Evolutionary conservation across 2,888 invertebrate species (phyloP).

Genomic region (Drosophila anomelani): DNA sequence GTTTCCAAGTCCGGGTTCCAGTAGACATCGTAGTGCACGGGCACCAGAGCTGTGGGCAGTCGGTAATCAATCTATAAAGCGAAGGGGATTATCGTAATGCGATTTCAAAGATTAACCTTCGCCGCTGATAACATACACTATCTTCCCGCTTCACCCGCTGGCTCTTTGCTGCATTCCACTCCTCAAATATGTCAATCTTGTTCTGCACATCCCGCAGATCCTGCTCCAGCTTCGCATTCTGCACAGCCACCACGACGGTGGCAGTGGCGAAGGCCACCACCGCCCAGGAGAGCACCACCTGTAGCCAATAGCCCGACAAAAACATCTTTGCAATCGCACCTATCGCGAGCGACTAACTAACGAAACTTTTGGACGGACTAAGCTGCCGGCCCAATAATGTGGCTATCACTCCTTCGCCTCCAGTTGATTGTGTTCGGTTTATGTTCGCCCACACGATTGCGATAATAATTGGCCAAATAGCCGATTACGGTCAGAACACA

Average conservation of each 20-base stretch:
- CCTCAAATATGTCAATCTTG: conserved; percentile 57
- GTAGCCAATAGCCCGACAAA: conserved; percentile 33
- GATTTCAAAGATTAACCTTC: not conserved
- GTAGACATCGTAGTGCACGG: conserved; percentile 88
- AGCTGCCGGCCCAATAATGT: conserved; percentile 36
- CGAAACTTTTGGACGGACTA: conserved; percentile 3
- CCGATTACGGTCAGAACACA: conserved; percentile 14
- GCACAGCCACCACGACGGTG: conserved; percentile 62
- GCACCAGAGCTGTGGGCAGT: conserved; percentile 87
- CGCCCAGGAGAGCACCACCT: conserved; percentile 58
- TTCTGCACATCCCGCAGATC: conserved; percentile 53
- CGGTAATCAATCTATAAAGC: conserved; percentile 78
- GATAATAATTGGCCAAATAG: conserved; percentile 38
- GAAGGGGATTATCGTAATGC: not conserved
- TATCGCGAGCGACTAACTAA: conserved; percentile 51
- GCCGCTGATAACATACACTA: conserved; percentile 31
- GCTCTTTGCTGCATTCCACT: not conserved
- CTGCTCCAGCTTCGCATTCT: conserved; percentile 49
- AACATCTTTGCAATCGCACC: conserved; percentile 59
- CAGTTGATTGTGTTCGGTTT: conserved; percentile 52
- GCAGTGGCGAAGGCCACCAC: conserved; percentile 58
- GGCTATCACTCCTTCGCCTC: not conserved
- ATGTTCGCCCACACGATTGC: conserved; percentile 30
- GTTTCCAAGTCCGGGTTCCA: conserved; percentile 88
- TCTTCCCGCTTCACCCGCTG: conserved; percentile 30